These are phyloP conservation scores for Apotomis betuletana DNA, from an alignment of 2,888 invertebrate genomes.

Conservation along the genomic window DNA sequence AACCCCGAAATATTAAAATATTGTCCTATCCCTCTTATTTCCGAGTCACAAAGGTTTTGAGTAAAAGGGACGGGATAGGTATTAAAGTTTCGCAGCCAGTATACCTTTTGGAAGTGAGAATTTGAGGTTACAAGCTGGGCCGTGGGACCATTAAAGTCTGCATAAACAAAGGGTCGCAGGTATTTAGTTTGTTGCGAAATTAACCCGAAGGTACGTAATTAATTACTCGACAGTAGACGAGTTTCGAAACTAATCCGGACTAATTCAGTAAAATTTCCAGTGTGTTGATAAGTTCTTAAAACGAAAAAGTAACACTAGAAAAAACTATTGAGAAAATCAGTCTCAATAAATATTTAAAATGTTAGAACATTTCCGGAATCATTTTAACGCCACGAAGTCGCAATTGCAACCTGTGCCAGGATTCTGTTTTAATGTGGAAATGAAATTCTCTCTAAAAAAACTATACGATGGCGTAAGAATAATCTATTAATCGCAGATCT, in stretches of 20 bases:
- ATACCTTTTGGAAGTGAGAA: conserved; percentile 5
- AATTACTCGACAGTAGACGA: conserved; percentile 15
- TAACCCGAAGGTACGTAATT: conserved; percentile 7
- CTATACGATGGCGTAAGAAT: no score
- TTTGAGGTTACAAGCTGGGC: conserved; percentile 4
- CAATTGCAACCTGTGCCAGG: no score
- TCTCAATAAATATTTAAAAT: no score
- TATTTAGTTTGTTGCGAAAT: conserved; percentile 21
- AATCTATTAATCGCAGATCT: no score
- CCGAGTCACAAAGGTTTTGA: neutral
- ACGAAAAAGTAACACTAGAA: no score
- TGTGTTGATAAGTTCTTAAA: neutral
- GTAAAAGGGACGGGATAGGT: conserved; percentile 10
- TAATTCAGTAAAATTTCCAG: neutral
- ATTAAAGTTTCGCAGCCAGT: neutral
- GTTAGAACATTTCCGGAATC: no score
- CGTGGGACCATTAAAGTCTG: conserved; percentile 22
- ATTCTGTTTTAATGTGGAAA: no score
- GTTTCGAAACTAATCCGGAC: conserved; percentile 3
- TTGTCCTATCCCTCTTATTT: neutral
- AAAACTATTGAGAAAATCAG: no score
- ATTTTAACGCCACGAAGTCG: no score
- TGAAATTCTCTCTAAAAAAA: no score
- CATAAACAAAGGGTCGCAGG: conserved; percentile 19
- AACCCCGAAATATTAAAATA: neutral